Evolutionary conservation across 2,113 vertebrate genomes (phyloP).

Genomic region (Lycaon pictus): DNA sequence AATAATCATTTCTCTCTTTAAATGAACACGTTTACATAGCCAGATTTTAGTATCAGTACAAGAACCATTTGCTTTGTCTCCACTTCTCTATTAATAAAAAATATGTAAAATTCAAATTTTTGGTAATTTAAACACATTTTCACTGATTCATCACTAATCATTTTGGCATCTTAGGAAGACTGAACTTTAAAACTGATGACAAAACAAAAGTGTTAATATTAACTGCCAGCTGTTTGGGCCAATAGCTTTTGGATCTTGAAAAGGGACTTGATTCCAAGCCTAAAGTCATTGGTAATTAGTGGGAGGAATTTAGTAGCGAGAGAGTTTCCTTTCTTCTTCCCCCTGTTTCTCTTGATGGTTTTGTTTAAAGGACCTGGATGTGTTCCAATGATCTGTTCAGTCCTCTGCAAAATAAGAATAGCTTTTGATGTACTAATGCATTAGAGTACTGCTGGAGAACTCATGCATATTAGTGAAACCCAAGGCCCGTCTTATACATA

Average conservation of each 20-base stretch:
- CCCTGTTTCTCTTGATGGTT: not conserved
- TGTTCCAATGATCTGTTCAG: not conserved
- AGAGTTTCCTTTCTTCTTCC: not conserved
- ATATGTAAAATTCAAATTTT: slow-evolving; percentile 28
- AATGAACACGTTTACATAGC: not conserved
- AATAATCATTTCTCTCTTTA: not conserved
- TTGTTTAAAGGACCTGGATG: not conserved
- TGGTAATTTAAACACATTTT: slow-evolving; percentile 41
- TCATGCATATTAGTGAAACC: not conserved
- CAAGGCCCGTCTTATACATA: not conserved
- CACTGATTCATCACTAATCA: slow-evolving; percentile 6
- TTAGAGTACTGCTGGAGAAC: not conserved
- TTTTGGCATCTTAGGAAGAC: not conserved
- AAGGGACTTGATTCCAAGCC: not conserved
- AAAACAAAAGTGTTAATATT: slow-evolving; percentile 19
- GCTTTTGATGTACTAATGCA: not conserved
- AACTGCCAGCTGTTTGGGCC: not conserved
- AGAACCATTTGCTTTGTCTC: not conserved
- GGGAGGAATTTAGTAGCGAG: not conserved
- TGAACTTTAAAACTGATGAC: not conserved
- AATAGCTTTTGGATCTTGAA: not conserved
- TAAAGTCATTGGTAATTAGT: not conserved
- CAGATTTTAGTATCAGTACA: not conserved
- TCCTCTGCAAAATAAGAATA: not conserved
- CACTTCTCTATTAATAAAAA: slow-evolving; percentile 31